These are phyloP conservation scores for Stegostoma tigrinum DNA, from an alignment of 2,113 vertebrate species.

Conservation along the genomic window DNA sequence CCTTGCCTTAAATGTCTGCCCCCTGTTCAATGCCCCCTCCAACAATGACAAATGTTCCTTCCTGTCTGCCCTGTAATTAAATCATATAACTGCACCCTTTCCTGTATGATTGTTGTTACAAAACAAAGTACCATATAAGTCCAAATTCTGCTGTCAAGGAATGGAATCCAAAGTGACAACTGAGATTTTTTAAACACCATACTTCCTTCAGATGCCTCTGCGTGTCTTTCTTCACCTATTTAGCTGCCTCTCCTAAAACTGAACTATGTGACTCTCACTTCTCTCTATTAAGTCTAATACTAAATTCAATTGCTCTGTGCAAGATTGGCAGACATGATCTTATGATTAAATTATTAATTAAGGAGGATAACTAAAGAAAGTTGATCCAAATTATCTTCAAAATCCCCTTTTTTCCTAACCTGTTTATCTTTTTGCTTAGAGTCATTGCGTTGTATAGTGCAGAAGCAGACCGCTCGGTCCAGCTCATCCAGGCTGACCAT, in stretches of 20 bases:
- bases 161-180: neutral
- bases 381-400: neutral
- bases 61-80: no score
- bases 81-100: no score
- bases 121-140: no score
- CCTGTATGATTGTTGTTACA: no score
- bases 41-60: no score
- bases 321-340: neutral
- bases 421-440: neutral
- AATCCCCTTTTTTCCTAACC: neutral
- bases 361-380: neutral
- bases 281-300: neutral
- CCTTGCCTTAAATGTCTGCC: no score
- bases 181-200: neutral
- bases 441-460: no score
- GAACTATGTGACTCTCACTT: neutral
- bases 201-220: neutral
- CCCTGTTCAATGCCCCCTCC: no score
- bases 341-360: neutral
- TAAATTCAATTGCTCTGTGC: neutral
- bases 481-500: no score
- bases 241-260: neutral
- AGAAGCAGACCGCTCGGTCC: no score
- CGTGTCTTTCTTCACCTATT: neutral
- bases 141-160: neutral